These are phyloP conservation scores for Poecilia wingei DNA, from an alignment of 2,797 vertebrate species.

Conservation along the genomic window DNA sequence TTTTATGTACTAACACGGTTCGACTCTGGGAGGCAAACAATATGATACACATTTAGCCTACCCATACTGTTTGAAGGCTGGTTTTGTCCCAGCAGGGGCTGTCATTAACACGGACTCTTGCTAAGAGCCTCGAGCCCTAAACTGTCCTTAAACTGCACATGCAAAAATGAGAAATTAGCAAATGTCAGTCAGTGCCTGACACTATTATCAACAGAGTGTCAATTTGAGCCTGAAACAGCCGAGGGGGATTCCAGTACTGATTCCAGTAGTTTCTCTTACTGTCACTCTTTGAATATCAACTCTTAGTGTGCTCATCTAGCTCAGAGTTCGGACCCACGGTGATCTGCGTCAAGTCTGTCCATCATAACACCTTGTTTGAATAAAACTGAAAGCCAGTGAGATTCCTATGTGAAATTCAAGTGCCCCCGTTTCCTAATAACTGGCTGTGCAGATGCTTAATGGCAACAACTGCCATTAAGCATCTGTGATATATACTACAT, in stretches of 20 bases:
- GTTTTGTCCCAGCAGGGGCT: constrained; percentile 41
- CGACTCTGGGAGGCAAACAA: not conserved
- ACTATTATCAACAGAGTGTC: constrained; percentile 43
- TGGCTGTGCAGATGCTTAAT: not conserved
- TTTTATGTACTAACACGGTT: constrained; percentile 6
- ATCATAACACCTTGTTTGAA: constrained; percentile 47
- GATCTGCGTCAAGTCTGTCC: constrained; percentile 40
- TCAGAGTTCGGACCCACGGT: constrained; percentile 23
- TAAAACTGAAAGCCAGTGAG: constrained; percentile 45
- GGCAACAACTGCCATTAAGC: not conserved
- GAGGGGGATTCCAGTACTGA: constrained; percentile 21
- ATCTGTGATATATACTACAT: not conserved
- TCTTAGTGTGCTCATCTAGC: constrained; percentile 54
- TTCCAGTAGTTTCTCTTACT: constrained; percentile 33
- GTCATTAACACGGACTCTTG: constrained; percentile 63
- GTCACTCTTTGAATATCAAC: constrained; percentile 58
- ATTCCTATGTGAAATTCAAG: not conserved
- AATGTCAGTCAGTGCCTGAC: constrained; percentile 72
- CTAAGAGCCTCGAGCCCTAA: constrained; percentile 50
- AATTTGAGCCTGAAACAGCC: constrained; percentile 35
- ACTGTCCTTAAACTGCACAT: constrained; percentile 52
- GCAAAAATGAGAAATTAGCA: constrained; percentile 65
- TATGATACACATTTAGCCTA: constrained; percentile 14
- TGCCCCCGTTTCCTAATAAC: not conserved
- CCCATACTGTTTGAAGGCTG: constrained; percentile 28